Evolutionary conservation across 1,140 invertebrate genomes (phyloP), one percentile per base, ranked within the genome.

Genomic region (Drosophila teissieri): DNA sequence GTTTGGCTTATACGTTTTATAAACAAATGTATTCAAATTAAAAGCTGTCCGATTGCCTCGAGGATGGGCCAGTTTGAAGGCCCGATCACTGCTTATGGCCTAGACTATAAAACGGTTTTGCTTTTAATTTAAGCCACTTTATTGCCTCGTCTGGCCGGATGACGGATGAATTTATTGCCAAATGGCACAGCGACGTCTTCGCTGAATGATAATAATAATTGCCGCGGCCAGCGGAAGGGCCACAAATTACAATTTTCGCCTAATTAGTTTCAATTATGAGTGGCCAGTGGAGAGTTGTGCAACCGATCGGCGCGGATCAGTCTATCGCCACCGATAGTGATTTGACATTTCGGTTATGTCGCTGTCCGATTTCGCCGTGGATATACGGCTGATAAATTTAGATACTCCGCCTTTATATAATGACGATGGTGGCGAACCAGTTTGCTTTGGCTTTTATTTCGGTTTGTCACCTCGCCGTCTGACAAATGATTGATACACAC

Each of bases 201-300:
- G 17, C 19, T 46, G 15, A 3, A 15, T 11, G 39, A 15, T 31
- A 31, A 51, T 42, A 45, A 51, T 68, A n/a, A 70, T 72, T 49
- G 75, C 60, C 54, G n/a, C 8, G 37, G 34, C 58, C 56, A 45
- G 44, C 67, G 65, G 51, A 77, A 67, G 81, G 82, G 78, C 75
- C 65, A 55, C 44, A 85, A 81, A 80, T 67, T 86, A 52, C 39
- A 60, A 51, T 73, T 68, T 65, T 62, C 73, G 53, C 64, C 61
- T 82, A 85, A 88, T 85, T 85, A 88, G 83, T 72, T 70, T 81
- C 76, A 85, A 85, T 85, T 88, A 85, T 74, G 48, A 69, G 54
- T 34, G 31, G 48, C 27, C 46, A 36, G n/a, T n/a, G n/a, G n/a
- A n/a, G n/a, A n/a, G n/a, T 75, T 75, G 70, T 75, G 73, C 73